Percentiles rank a stretch among this genome's conserved stretches.
Evolutionary conservation across 2,113 vertebrate species (phyloP).

Genomic region (Otolemur garnettii): DNA sequence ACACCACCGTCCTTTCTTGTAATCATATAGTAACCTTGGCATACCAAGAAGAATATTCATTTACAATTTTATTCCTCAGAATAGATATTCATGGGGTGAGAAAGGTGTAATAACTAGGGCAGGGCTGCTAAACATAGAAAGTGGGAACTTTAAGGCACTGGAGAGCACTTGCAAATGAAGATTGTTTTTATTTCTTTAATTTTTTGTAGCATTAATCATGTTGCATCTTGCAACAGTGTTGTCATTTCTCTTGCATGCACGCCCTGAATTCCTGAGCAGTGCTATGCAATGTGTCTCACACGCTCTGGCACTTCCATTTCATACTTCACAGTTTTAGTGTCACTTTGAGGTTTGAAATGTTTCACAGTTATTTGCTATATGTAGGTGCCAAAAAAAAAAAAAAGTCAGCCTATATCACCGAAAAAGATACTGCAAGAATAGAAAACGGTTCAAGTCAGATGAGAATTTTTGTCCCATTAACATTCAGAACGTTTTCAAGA

Average conservation of each 20-base stretch:
- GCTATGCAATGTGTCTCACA: constrained; percentile 67
- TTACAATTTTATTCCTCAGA: constrained; percentile 43
- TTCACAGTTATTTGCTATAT: constrained; percentile 82
- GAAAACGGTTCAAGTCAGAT: constrained; percentile 71
- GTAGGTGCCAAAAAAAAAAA: constrained; percentile 72
- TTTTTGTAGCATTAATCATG: constrained; percentile 25
- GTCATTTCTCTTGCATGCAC: constrained; percentile 1
- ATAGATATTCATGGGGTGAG: not conserved
- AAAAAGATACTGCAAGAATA: constrained; percentile 69
- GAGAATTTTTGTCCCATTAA: constrained; percentile 75
- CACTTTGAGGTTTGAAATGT: constrained; percentile 83
- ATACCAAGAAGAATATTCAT: not conserved
- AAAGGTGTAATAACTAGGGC: not conserved
- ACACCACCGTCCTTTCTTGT: not conserved
- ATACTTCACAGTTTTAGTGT: constrained; percentile 82
- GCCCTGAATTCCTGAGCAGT: constrained; percentile 22
- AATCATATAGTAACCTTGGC: constrained; percentile 32
- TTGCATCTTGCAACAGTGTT: not conserved
- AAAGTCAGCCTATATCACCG: constrained; percentile 67
- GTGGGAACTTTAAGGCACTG: not conserved
- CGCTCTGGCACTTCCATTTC: constrained; percentile 77
- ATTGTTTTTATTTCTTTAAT: constrained; percentile 2
- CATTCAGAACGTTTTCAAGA: constrained; percentile 71
- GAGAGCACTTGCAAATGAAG: constrained; percentile 18
- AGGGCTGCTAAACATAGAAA: constrained; percentile 26